A percentile compares a stretch with the other conserved stretches of the same genome.
phyloP scores from a whole-genome alignment of 53 echinoderm and acorn worm genomes.

The Stichopus horrens region DNA sequence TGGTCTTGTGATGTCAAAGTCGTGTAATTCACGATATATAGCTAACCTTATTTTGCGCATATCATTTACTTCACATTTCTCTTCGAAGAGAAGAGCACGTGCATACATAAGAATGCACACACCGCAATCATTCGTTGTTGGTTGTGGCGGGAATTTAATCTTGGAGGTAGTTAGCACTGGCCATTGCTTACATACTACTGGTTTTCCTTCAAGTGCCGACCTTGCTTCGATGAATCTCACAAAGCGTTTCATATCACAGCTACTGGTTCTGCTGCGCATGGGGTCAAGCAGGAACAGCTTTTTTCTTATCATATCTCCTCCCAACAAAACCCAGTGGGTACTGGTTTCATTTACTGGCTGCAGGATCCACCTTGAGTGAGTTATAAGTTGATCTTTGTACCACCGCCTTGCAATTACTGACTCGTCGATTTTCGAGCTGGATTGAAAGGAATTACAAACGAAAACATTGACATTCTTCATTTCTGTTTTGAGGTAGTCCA shows the following conservation, averaged over 20 bases:
- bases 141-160: slow-evolving; percentile 1
- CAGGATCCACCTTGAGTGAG: not conserved
- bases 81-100: not conserved
- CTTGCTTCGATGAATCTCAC: not conserved
- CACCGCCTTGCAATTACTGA: not conserved
- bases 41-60: not conserved
- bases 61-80: not conserved
- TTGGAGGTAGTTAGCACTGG: not conserved
- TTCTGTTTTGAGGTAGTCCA: not conserved
- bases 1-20: not conserved
- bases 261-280: not conserved
- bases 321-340: not conserved
- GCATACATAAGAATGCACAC: not conserved
- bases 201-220: slow-evolving; percentile 24
- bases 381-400: not conserved
- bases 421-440: not conserved
- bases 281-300: slow-evolving; percentile 12
- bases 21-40: slow-evolving; percentile 8
- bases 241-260: not conserved
- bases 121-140: slow-evolving; percentile 8
- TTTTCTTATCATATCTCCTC: not conserved
- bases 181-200: slow-evolving; percentile 16
- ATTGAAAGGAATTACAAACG: slow-evolving; percentile 13
- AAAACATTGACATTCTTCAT: not conserved
- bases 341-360: not conserved